Base-by-base conservation (phyloP, 1,140 invertebrate species). In the Pararge aegeria region DNA sequence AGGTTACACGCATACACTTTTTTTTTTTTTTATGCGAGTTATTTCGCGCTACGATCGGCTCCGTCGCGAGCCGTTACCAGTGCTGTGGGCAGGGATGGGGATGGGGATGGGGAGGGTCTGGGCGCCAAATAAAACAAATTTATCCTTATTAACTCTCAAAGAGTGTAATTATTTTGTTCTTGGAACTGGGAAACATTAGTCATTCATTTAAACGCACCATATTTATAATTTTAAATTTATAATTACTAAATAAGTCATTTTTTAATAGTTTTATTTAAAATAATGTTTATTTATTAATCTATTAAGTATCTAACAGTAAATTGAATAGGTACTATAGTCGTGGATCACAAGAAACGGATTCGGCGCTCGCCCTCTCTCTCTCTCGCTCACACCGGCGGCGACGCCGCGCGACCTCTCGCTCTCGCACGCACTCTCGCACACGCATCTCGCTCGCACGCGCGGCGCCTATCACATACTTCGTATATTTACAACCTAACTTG, bases 101-200 rank as follows among this genome's bases (percentile, higher is more conserved):
- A 1, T 5, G 27, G 10, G 27, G 27, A 4, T 27, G 27, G 27
- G 10, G 27, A 0, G 27, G 10, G 4, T n/a, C n/a, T n/a, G n/a
- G n/a, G n/a, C n/a, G n/a, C n/a, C n/a, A 69, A 70, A 66, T 70
- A 50, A 70, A 70, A 70, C 64, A 50, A 54, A 50, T 16, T 21
- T 52, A 12, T 27, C 44, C 29, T 57, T 48, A 50, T 40, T 30
- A 61, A 68, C 77, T 80, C 77, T 80, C 62, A 64, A 46, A 80
- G 75, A 80, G 77, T 78, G 64, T 61, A 69, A 59, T 74, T 64
- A 74, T 70, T 73, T 80, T 65, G 78, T 78, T 80, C 75, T 80
- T 78, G 62, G 75, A 78, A 80, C 78, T 70, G 62, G 63, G 64
- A 68, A 68, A 70, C 64, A 69, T 72, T 68, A 67, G 53, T 75